Evolutionary conservation across 2,888 invertebrate species (phyloP), one percentile per base, ranked within the genome.

Genomic region (Xylocampa areola): DNA sequence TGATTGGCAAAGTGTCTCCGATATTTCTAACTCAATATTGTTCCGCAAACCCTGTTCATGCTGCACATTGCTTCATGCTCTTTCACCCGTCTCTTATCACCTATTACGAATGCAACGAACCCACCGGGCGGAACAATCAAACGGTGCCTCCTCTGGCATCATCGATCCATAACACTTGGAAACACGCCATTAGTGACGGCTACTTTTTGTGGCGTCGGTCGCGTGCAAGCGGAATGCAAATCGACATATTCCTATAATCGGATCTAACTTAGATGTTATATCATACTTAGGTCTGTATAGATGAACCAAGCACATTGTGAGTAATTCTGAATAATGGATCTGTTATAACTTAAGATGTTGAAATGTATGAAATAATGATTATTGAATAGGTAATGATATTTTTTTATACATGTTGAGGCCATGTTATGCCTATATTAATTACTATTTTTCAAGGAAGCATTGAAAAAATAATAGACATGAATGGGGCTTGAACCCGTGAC

Each of bases 81-180:
- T 50, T 69, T 65, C 73, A 71, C 58, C 66, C 51, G 52, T 54
- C 48, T 51, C 52, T 29, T 51, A 53, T 53, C 41, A 53, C 48
- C 67, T 66, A 66, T 59, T 67, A 68, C 68, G 64, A 71, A 76
- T 62, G 57, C 69, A 51, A 35, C 10, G 44, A 55, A 73, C 57
- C 66, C 79, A 79, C 75, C 77, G 54, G 54, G 74, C 84, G 82
- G 84, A 79, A 83, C 86, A 68, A 67, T 50, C 53, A 55, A 82
- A 81, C 84, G 82, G 82, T 81, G 68, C 77, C 67, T 76, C 55
- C 41, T 64, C 53, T 75, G 64, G 70, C 69, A 70, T 62, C 79
- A 74, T 62, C 78, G 80, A 79, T 77, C 82, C 86, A 78, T 80
- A 76, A 79, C 78, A 55, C 49, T 59, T 50, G 43, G 57, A 40